phyloP scores from a whole-genome alignment of 2,797 vertebrate genomes.

The Sebastes flavidus region DNA sequence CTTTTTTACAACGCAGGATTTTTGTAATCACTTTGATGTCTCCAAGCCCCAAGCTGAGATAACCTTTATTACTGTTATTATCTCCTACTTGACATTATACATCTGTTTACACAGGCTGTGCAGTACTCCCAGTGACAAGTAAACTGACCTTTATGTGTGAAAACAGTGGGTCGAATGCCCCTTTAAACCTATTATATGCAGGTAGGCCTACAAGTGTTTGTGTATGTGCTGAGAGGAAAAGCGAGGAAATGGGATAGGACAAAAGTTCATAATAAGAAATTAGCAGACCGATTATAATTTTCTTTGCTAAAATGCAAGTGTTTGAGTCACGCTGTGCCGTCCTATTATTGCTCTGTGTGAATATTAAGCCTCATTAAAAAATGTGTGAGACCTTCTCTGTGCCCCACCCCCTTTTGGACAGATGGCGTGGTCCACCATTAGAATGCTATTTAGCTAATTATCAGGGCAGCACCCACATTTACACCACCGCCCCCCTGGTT shows the following conservation, averaged over 20 bases:
- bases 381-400: slow-evolving; percentile 72
- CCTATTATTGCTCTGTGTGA: slow-evolving; percentile 69
- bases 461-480: slow-evolving; percentile 57
- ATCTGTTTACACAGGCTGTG: not conserved
- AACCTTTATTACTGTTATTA: not conserved
- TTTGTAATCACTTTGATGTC: not conserved
- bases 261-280: not conserved
- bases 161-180: not conserved
- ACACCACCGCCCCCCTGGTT: slow-evolving; percentile 23
- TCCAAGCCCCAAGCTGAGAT: not conserved
- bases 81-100: not conserved
- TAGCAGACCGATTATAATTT: not conserved
- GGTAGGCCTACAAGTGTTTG: not conserved
- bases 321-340: slow-evolving; percentile 42
- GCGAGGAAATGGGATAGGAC: fast-evolving
- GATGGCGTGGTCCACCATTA: slow-evolving; percentile 75
- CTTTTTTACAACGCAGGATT: not conserved
- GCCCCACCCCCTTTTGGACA: slow-evolving; percentile 69
- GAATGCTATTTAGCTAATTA: slow-evolving; percentile 80
- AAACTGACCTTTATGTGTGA: not conserved
- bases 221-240: not conserved
- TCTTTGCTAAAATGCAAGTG: not conserved
- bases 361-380: slow-evolving; percentile 82
- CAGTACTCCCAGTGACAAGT: not conserved
- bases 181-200: not conserved